These are phyloP conservation scores for Eurystomus glaucurus DNA, from an alignment of 2,797 vertebrate species.

Conservation along the genomic window DNA sequence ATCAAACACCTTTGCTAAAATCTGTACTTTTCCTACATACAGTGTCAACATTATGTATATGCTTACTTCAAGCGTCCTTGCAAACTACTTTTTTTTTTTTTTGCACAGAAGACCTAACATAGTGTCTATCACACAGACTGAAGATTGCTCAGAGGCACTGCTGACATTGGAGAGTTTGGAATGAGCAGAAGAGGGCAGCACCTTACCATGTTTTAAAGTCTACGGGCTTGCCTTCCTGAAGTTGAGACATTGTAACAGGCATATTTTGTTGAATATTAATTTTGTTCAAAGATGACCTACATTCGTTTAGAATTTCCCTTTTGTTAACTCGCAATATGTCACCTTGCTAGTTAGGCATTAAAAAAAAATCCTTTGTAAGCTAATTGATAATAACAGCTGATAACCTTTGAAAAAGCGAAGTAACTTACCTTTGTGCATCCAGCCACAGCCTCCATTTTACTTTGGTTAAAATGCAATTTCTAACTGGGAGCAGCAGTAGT, in stretches of 20 bases:
- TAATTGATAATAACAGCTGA: conserved; percentile 59
- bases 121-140: background rate
- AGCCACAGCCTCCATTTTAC: background rate
- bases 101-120: accelerated
- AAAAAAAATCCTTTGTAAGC: conserved; percentile 17
- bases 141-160: background rate
- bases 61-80: background rate
- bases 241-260: background rate
- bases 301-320: conserved; percentile 41
- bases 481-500: background rate
- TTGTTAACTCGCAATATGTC: conserved; percentile 37
- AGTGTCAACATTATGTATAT: accelerated
- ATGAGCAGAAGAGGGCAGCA: conserved; percentile 78
- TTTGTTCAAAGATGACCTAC: conserved; percentile 69
- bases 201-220: conserved; percentile 27
- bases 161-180: background rate
- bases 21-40: background rate
- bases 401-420: conserved; percentile 24
- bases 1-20: background rate
- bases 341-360: conserved; percentile 29
- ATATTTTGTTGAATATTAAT: conserved; percentile 59
- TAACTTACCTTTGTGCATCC: background rate
- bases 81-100: background rate
- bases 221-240: background rate
- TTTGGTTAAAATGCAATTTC: background rate